Base-by-base conservation (phyloP, 2,888 invertebrate species). In the Azorinus chamasolen region DNA sequence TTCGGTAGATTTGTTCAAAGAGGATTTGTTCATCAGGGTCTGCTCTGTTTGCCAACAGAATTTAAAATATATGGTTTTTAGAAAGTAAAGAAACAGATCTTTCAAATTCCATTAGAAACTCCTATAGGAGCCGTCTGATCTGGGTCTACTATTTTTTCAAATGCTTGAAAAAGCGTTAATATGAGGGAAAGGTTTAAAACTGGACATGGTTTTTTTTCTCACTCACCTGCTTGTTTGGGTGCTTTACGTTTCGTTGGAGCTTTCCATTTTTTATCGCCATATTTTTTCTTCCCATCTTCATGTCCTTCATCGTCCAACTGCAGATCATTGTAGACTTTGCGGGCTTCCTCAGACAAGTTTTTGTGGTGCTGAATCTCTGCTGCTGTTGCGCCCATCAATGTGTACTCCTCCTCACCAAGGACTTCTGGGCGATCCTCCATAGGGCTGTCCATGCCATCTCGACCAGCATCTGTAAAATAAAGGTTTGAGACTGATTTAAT, bases 221-320 rank as follows among this genome's bases (percentile, higher is more conserved):
- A n/a, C 32, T 32, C 10, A 32, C 32, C 32, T 32, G 4, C 32
- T 32, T 32, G 32, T 32, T 32, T 63, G 76, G 83, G 88, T 18
- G 89, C 89, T 84, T 90, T 90, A 24, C 89, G 68, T 73, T 90
- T 90, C 6, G 79, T 73, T 24, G 85, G 79, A 25, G 83, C 80
- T 59, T 85, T 83, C 69, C 79, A 55, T 50, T 68, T 24, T 57
- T 64, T 66, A 45, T 64, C 73, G 43, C 12, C 57, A 54, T 45
- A 24, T 48, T 50, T 75, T 45, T 43, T 6, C 46, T 48, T 48
- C 45, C 58, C 37, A 12, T 41, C 24, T 18, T 24, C 72, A 62
- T 25, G 63, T 39, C 68, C 69, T 51, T 54, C 70, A 50, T 66
- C 74, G 62, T 81, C 83, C n/a, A 83, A 55, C 14, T 86, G 84